phyloP scores from a whole-genome alignment of 2,113 vertebrate species.

The Syrmaticus mikado region DNA sequence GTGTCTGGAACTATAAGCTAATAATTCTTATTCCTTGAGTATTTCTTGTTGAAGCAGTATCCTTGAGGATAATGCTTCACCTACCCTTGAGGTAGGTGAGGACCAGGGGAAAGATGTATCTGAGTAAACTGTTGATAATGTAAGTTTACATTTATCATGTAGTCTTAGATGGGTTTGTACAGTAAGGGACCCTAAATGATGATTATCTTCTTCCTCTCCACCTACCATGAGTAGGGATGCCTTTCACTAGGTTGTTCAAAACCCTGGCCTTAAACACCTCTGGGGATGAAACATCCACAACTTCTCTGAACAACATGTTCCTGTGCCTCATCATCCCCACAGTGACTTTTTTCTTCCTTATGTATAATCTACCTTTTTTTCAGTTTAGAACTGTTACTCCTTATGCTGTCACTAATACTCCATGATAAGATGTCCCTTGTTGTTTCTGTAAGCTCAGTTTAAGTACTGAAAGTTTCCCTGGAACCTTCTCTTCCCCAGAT shows the following conservation, averaged over 20 bases:
- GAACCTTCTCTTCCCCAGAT: not conserved
- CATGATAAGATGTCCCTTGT: not conserved
- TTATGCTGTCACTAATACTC: not conserved
- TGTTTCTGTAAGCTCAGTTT: not conserved
- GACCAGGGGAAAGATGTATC: fast-evolving
- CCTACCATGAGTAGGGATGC: not conserved
- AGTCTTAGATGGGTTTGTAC: too few species aligned
- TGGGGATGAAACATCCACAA: not conserved
- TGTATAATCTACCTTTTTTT: not conserved
- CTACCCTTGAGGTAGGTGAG: not conserved
- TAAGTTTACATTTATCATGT: not conserved
- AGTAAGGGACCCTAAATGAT: not conserved
- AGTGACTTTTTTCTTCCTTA: not conserved
- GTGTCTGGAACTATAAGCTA: not conserved
- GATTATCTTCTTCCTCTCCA: not conserved
- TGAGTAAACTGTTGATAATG: not conserved
- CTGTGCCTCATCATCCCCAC: not conserved
- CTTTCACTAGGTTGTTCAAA: not conserved
- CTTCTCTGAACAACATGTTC: not conserved
- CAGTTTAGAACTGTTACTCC: not conserved
- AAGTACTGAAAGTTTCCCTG: not conserved
- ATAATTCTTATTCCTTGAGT: not conserved
- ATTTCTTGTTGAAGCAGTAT: not conserved
- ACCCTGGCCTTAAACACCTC: not conserved
- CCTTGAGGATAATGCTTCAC: not conserved